Conservation (phyloP, 2,113 vertebrate genomes). For the Tenrec ecaudatus region DNA sequence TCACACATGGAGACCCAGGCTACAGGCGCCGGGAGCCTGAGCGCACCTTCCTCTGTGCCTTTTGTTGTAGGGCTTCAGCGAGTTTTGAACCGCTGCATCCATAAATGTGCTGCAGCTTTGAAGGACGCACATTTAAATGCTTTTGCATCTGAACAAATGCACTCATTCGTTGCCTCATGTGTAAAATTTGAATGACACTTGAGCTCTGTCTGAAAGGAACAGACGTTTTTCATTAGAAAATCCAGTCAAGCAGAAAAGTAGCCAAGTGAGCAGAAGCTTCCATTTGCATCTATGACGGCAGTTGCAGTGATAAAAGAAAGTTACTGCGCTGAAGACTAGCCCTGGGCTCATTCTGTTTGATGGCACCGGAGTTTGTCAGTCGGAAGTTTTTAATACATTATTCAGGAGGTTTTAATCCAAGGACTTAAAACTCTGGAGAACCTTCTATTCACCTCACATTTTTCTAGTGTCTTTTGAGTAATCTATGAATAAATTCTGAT, state of each 20-base stretch:
- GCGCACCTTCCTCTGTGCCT: neutral
- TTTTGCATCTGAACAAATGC: conserved; percentile 73
- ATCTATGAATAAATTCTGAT: neutral
- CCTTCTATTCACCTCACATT: conserved; percentile 17
- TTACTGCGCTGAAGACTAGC: conserved; percentile 62
- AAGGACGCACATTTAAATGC: conserved; percentile 53
- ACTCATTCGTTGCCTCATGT: conserved; percentile 26
- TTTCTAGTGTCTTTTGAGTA: neutral
- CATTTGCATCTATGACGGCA: conserved; percentile 73
- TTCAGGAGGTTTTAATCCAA: neutral
- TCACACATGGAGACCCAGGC: neutral
- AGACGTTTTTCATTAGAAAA: conserved; percentile 79
- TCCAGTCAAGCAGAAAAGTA: conserved; percentile 72
- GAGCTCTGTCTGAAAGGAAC: conserved; percentile 49
- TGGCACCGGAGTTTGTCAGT: neutral
- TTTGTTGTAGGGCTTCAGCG: conserved; percentile 39
- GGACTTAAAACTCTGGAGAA: neutral
- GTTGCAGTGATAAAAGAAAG: conserved; percentile 61
- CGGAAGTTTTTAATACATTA: conserved; percentile 1
- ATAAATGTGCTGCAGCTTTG: neutral
- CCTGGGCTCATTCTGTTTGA: conserved; percentile 10
- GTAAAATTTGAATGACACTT: conserved; percentile 74
- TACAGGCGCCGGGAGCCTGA: conserved; percentile 1
- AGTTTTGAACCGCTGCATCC: conserved; percentile 7
- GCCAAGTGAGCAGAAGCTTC: conserved; percentile 77